These are phyloP conservation scores for Magallana nippona DNA, from an alignment of 2,888 invertebrate species.

Conservation along the genomic window DNA sequence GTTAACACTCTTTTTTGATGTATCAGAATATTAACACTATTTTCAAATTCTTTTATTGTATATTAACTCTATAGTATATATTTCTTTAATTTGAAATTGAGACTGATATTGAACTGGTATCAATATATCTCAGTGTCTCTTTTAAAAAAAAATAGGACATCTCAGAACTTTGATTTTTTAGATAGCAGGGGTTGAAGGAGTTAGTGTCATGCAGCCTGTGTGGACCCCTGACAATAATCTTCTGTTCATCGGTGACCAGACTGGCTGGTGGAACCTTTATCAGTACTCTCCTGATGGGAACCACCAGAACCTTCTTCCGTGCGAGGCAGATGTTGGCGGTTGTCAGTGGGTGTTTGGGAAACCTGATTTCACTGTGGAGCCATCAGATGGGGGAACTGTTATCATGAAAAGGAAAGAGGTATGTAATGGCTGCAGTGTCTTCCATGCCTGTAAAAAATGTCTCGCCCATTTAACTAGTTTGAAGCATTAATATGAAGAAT, in stretches of 20 bases:
- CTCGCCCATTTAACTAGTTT: too few relatives aligned
- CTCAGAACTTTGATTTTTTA: constrained; percentile 46
- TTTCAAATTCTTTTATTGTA: too few relatives aligned
- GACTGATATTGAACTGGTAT: too few relatives aligned
- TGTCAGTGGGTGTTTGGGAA: constrained; percentile 77
- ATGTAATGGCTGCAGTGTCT: background rate
- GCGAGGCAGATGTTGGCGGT: constrained; percentile 70
- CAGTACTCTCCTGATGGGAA: constrained; percentile 67
- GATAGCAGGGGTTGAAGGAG: constrained; percentile 69
- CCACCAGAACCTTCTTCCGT: constrained; percentile 68
- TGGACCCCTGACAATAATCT: constrained; percentile 77
- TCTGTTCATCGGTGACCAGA: constrained; percentile 77
- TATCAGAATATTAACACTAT: too few relatives aligned
- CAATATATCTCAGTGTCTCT: too few relatives aligned
- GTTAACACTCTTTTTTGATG: too few relatives aligned
- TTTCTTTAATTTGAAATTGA: too few relatives aligned
- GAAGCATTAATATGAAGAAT: too few relatives aligned
- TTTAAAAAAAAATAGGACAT: background rate
- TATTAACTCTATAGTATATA: too few relatives aligned
- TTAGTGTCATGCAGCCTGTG: constrained; percentile 76
- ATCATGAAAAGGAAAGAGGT: constrained; percentile 65
- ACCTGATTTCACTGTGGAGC: constrained; percentile 71
- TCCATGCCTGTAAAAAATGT: too few relatives aligned
- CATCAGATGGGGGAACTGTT: constrained; percentile 64
- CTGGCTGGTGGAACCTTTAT: constrained; percentile 80